Conservation (phyloP, 1,140 invertebrate species). For the Drosophila burlai region DNA sequence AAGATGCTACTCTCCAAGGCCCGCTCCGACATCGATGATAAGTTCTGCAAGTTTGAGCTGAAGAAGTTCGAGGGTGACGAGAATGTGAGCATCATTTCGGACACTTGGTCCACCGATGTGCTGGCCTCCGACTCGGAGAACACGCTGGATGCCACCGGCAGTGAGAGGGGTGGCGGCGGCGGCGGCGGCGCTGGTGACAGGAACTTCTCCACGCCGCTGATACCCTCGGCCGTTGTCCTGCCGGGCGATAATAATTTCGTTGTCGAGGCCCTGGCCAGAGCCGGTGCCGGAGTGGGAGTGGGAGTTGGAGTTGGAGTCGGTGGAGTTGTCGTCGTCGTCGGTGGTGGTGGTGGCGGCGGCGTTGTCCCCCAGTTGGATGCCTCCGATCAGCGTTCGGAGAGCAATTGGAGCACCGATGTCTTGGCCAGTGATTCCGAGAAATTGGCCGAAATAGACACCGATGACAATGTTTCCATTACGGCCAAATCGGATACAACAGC, state of each 20-base stretch:
- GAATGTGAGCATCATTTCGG: conserved; percentile 97
- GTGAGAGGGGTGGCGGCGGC: conserved; percentile 29
- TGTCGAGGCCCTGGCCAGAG: conserved; percentile 62
- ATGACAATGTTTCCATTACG: conserved; percentile 91
- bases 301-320: not conserved
- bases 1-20: conserved; percentile 91
- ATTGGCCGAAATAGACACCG: conserved; percentile 94
- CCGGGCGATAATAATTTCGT: conserved; percentile 84
- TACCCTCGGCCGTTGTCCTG: conserved; percentile 80
- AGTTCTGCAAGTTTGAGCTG: conserved; percentile 99
- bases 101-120: conserved; percentile 99
- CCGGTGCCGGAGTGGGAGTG: conserved; percentile 9
- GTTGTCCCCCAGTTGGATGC: conserved; percentile 87
- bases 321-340: conserved; percentile 9
- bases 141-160: conserved; percentile 87
- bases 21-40: conserved; percentile 97
- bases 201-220: conserved; percentile 84
- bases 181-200: conserved; percentile 42
- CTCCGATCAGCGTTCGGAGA: conserved; percentile 96
- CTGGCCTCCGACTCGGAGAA: conserved; percentile 97
- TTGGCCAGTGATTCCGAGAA: conserved; percentile 97
- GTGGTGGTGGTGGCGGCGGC: conserved; percentile 4
- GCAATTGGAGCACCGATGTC: conserved; percentile 98
- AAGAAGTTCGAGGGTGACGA: conserved; percentile 96
- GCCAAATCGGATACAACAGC: conserved; percentile 88